These are phyloP conservation scores for Caenorhabditis sulstoni DNA, from an alignment of 2,888 invertebrate species.

Conservation along the genomic window DNA sequence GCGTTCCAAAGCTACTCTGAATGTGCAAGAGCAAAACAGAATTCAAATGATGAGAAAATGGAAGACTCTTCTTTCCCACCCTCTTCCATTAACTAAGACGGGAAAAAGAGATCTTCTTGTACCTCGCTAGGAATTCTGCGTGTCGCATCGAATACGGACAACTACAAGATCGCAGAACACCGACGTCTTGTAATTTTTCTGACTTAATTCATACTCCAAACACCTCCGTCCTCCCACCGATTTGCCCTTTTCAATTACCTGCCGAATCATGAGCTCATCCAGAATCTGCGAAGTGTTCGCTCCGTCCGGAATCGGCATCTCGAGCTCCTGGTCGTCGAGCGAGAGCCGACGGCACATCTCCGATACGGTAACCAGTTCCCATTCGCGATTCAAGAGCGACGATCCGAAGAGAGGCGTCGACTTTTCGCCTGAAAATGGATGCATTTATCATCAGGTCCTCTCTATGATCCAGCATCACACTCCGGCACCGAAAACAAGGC, in stretches of 20 bases:
- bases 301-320: slow-evolving; percentile 80
- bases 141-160: too few species aligned
- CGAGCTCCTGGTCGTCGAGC: slow-evolving; percentile 73
- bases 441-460: slow-evolving; percentile 2
- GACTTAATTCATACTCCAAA: too few species aligned
- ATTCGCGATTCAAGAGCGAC: slow-evolving; percentile 79
- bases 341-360: slow-evolving; percentile 82
- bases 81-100: neutral
- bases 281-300: slow-evolving; percentile 75
- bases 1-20: slow-evolving; percentile 1
- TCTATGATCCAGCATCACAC: slow-evolving; percentile 2
- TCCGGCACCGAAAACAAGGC: neutral
- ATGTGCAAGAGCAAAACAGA: slow-evolving; percentile 23
- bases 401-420: slow-evolving; percentile 59
- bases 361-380: slow-evolving; percentile 82
- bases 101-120: too few species aligned
- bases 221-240: too few species aligned
- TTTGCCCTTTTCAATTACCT: slow-evolving; percentile 59
- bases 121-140: too few species aligned
- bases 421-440: slow-evolving; percentile 71
- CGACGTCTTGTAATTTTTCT: too few species aligned
- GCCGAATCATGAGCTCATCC: slow-evolving; percentile 80
- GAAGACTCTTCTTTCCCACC: neutral
- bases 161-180: too few species aligned
- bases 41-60: slow-evolving; percentile 42